Base-by-base conservation (phyloP, 2,113 vertebrate species). In the Cheilinus undulatus region DNA sequence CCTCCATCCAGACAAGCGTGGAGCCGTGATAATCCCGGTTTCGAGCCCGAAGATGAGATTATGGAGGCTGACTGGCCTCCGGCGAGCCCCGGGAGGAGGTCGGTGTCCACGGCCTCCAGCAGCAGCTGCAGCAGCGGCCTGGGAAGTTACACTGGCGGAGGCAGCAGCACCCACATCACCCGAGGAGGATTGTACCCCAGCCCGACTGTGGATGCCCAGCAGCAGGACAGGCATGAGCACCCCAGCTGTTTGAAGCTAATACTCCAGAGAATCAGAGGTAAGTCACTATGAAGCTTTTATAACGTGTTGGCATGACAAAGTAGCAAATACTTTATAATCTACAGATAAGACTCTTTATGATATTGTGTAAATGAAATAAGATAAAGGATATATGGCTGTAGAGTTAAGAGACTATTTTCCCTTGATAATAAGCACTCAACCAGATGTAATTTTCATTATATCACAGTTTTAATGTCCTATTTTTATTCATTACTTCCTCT, bases 21-120 rank as follows among this genome's bases (percentile, higher is more conserved):
- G 97, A 98, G 97, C 84, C 93, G 97, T 19, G 97, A 97, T 15
- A 98, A 98, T 87, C 96, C 97, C 0, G 96, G 95, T 2, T 98
- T 98, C 56, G 97, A 98, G 73, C 93, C 95, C 1, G 96, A 96
- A 84, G 96, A 97, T 14, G 95, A 95, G 78, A 95, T 96, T 69
- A 93, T 96, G 88, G 94, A 95, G 58, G 94, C 95, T 64, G 95
- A 94, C 90, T 95, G 95, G 88, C 94, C 95, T 36, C 86, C 91
- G 5, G 93, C 94, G 80, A 91, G 95, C 62, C 93, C 93, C 9
- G 93, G 94, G 40, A 84, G 92, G 56, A 92, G 93, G 72, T 94
- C 94, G 0, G 93, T 92, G 19, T 94, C 95, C 62, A 92, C 92
- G 68, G 89, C 91, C 66, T 95, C 95, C 17, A 92, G 93, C 84